Evolutionary conservation across 2,888 invertebrate genomes (phyloP).

Genomic region (Protophormia terraenovae): DNA sequence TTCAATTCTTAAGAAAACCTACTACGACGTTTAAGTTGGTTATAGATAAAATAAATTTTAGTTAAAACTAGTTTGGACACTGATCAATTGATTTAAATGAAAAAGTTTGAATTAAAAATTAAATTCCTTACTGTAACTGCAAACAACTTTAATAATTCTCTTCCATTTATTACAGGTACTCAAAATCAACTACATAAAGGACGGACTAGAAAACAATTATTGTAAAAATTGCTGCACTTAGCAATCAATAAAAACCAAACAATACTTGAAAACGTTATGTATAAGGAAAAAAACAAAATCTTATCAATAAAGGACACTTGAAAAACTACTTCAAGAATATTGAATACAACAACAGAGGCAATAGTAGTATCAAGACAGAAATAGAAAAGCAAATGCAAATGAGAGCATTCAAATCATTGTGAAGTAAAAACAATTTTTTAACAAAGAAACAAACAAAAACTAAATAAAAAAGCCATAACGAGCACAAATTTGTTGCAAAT

Average conservation of each 20-base stretch:
- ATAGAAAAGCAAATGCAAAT: constrained; percentile 16
- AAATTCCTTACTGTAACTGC: no score
- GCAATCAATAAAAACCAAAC: constrained; percentile 47
- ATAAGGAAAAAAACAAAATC: constrained; percentile 7
- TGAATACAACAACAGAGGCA: constrained; percentile 7
- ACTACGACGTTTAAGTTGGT: no score
- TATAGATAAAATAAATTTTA: no score
- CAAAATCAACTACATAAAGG: constrained; percentile 15
- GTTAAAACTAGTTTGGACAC: no score
- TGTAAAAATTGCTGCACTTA: constrained; percentile 50
- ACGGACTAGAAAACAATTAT: constrained; percentile 36
- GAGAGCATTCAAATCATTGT: constrained; percentile 17
- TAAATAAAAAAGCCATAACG: constrained; percentile 5
- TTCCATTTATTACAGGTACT: constrained; percentile 15
- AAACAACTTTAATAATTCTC: not conserved
- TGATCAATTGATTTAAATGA: no score
- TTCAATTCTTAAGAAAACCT: no score
- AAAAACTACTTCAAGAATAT: constrained; percentile 28
- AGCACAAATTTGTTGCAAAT: not conserved
- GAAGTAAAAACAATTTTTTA: not conserved
- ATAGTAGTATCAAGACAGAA: constrained; percentile 33
- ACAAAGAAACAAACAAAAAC: not conserved
- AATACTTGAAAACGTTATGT: constrained; percentile 38
- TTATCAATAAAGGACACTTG: constrained; percentile 43
- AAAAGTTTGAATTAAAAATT: no score